Conservation (phyloP, 2,888 invertebrate genomes). For the Noctua pronuba region DNA sequence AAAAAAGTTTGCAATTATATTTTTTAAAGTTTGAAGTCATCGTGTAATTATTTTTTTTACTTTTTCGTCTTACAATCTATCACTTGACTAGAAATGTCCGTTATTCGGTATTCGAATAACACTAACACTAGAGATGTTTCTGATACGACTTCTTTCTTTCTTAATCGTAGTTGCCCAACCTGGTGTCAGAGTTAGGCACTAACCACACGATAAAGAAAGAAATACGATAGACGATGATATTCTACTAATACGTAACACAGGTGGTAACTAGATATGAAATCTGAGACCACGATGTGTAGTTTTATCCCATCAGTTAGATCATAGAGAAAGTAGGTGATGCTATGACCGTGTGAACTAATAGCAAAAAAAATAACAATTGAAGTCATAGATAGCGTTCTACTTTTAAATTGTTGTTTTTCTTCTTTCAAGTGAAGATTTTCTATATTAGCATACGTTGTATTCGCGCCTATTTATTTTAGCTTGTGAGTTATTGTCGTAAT, state of each 20-base stretch:
- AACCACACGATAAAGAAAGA: too few relatives aligned
- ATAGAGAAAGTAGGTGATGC: slow-evolving; percentile 73
- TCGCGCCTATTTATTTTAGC: not conserved
- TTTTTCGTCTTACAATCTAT: not conserved
- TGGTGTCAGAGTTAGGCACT: too few relatives aligned
- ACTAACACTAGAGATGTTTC: not conserved
- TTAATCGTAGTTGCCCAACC: too few relatives aligned
- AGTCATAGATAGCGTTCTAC: slow-evolving; percentile 46
- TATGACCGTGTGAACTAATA: slow-evolving; percentile 64
- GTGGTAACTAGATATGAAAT: slow-evolving; percentile 43
- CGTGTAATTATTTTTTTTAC: not conserved
- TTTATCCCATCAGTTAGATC: slow-evolving; percentile 70
- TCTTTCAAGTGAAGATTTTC: not conserved
- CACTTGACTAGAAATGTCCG: not conserved
- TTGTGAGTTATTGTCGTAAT: slow-evolving; percentile 1
- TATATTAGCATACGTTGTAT: slow-evolving; percentile 13
- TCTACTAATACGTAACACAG: slow-evolving; percentile 21
- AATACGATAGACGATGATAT: too few relatives aligned
- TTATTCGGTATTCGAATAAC: not conserved
- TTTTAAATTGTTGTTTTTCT: slow-evolving; percentile 41
- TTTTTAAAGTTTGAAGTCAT: slow-evolving; percentile 8
- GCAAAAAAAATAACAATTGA: slow-evolving; percentile 51
- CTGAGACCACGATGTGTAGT: slow-evolving; percentile 35
- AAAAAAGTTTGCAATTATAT: slow-evolving; percentile 23
- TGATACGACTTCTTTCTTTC: not conserved